Base-by-base conservation (phyloP, 2,888 invertebrate species). In the Pollenia griseotomentosa region DNA sequence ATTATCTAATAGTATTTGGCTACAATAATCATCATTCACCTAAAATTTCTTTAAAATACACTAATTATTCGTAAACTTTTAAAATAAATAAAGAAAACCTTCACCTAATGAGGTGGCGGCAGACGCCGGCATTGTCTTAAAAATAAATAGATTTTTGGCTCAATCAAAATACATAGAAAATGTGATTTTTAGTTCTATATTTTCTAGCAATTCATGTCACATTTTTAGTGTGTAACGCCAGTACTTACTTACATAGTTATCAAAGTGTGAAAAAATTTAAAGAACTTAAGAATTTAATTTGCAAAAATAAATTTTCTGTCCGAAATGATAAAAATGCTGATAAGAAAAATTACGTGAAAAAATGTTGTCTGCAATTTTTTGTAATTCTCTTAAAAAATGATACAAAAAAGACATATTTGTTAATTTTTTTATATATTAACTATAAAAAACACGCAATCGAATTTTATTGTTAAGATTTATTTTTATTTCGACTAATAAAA, bases 131-230 rank as follows among this genome's bases (percentile, higher is more conserved):
- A 59, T 48, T 65, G 71, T 77, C 16, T 63, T 70, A 59, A 68
- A 81, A 81, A 85, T 81, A 81, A 68, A 55, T 19, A 48, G 48
- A 73, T 66, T 73, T 78, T 85, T 83, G 83, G 77, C 83, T 80
- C 46, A 55, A 57, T 42, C 44, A 57, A 66, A 61, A 44, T 33
- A 12, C n/a, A 51, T 48, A 46, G 44, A 46, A 65, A 77, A 55
- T 12, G 66, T 12, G 66, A 78, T 68, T 81, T 81, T 7, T 40
- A 59, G 48, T 40, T 33, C 33, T 33, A 33, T 33, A 4, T 33
- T 33, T 33, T 33, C 33, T 33, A 33, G 44, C 53, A 80, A 46
- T 66, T 77, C 55, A 55, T 77, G 66, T 55, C 33, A 12, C 16
- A 46, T 42, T 33, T 42, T 0, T 48, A 14, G 40, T 12, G 9